A percentile compares a stretch with the other conserved stretches of the same genome.
phyloP scores from a whole-genome alignment of 2,797 vertebrate genomes.

The Cyclura pinguis region DNA sequence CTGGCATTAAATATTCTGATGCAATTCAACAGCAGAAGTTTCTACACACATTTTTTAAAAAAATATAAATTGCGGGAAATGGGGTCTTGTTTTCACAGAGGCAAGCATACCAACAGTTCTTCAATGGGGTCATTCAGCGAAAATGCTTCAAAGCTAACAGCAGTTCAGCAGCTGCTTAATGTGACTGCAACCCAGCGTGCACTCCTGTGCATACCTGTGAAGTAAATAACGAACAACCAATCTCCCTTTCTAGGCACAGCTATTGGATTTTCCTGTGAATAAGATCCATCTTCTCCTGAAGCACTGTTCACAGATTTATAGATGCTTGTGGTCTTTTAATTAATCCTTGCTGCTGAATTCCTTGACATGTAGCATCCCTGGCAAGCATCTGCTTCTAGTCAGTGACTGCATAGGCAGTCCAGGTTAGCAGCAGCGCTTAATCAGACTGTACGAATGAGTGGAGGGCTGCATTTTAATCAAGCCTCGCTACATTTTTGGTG shows the following conservation, averaged over 20 bases:
- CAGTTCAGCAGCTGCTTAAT: conserved; percentile 45
- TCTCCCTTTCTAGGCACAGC: background rate
- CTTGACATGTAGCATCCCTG: conserved; percentile 20
- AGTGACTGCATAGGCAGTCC: background rate
- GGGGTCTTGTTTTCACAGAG: conserved; percentile 23
- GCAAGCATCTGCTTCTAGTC: conserved; percentile 12
- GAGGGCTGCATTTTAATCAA: background rate
- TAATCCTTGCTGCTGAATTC: conserved; percentile 29
- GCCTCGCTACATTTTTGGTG: background rate
- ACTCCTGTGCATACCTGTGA: conserved; percentile 31
- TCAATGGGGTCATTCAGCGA: conserved; percentile 3
- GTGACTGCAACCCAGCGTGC: conserved; percentile 26
- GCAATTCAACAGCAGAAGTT: conserved; percentile 21
- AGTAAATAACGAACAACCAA: conserved; percentile 46
- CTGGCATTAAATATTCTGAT: conserved; percentile 22
- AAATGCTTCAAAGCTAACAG: conserved; percentile 26
- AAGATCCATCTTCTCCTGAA: conserved; percentile 35
- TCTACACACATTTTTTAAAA: background rate
- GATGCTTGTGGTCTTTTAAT: conserved; percentile 16
- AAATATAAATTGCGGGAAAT: background rate
- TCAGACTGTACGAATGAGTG: conserved; percentile 21
- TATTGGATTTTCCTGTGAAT: conserved; percentile 23
- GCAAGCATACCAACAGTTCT: conserved; percentile 33
- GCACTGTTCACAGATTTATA: conserved; percentile 38
- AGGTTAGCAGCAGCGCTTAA: conserved; percentile 44